These are phyloP conservation scores for Nycteola revayana DNA, from an alignment of 2,888 invertebrate species.

Conservation along the genomic window DNA sequence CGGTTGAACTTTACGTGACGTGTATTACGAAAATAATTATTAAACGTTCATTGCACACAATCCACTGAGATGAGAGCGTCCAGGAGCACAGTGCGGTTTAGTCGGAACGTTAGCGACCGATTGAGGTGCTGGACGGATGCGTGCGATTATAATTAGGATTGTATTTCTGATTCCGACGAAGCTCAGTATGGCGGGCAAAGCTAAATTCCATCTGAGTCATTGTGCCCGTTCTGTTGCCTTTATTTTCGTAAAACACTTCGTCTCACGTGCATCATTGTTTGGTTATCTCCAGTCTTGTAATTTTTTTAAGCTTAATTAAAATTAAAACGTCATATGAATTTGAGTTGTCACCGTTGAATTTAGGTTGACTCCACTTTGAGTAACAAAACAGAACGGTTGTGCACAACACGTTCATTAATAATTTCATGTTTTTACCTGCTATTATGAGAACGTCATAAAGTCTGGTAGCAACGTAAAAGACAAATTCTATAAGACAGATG, in stretches of 20 bases:
- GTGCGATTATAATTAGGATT: constrained; percentile 82
- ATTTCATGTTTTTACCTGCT: constrained; percentile 27
- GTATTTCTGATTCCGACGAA: constrained; percentile 82
- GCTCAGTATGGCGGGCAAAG: constrained; percentile 74
- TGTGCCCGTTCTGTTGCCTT: constrained; percentile 79
- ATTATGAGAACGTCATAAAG: constrained; percentile 25
- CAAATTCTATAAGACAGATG: constrained; percentile 15
- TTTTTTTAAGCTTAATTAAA: constrained; percentile 40
- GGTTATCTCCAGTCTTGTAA: constrained; percentile 45
- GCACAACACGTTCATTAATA: constrained; percentile 34
- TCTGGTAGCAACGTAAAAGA: constrained; percentile 23
- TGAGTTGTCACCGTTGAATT: constrained; percentile 27
- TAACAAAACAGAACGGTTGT: constrained; percentile 26
- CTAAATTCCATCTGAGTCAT: constrained; percentile 81
- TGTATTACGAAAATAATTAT: constrained; percentile 44
- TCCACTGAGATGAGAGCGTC: constrained; percentile 41
- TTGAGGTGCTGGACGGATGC: constrained; percentile 79
- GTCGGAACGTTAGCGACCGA: constrained; percentile 62
- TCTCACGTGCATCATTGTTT: constrained; percentile 72
- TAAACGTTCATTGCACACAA: constrained; percentile 43
- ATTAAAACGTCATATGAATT: constrained; percentile 26
- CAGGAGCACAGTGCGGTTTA: constrained; percentile 39
- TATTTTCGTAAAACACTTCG: constrained; percentile 80
- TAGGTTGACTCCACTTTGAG: constrained; percentile 18
- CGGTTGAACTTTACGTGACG: constrained; percentile 37